These are phyloP conservation scores for Bibio marci DNA, from an alignment of 2,888 invertebrate species.

Conservation along the genomic window DNA sequence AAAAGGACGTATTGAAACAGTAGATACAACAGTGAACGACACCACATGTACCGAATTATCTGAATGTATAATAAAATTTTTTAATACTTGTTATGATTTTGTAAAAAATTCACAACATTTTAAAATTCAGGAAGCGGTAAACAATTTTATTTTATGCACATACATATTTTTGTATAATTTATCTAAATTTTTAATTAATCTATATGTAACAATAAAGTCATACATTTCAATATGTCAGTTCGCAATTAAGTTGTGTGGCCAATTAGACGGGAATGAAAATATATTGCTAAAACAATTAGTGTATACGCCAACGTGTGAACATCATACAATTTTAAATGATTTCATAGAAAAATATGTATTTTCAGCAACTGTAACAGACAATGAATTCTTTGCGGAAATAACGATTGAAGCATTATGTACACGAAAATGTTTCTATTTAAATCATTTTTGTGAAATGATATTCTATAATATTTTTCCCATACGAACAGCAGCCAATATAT, in stretches of 20 bases:
- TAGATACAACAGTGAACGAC: conserved; percentile 35
- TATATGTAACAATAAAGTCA: conserved; percentile 41
- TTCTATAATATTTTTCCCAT: conserved; percentile 95
- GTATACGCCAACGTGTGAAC: conserved; percentile 60
- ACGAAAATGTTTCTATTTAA: conserved; percentile 87
- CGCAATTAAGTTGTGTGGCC: conserved; percentile 81
- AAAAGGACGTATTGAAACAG: conserved; percentile 54
- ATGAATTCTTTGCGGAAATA: conserved; percentile 89
- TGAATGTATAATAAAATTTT: conserved; percentile 55
- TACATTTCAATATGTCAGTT: conserved; percentile 93
- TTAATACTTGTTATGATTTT: conserved; percentile 51
- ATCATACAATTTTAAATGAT: conserved; percentile 68
- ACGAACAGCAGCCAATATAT: conserved; percentile 80
- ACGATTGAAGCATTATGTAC: conserved; percentile 95
- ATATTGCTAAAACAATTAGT: conserved; percentile 45
- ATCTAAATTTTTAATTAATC: conserved; percentile 3
- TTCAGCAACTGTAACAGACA: conserved; percentile 68
- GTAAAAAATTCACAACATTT: conserved; percentile 48
- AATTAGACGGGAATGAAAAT: conserved; percentile 39
- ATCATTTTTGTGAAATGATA: conserved; percentile 92
- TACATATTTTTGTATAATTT: conserved; percentile 2
- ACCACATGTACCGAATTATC: conserved; percentile 44
- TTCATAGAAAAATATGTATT: conserved; percentile 92
- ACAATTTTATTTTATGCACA: no score
- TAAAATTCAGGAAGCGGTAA: conserved; percentile 58